These are phyloP conservation scores for Stigmatopora argus DNA, from an alignment of 2,113 vertebrate genomes.

Conservation along the genomic window DNA sequence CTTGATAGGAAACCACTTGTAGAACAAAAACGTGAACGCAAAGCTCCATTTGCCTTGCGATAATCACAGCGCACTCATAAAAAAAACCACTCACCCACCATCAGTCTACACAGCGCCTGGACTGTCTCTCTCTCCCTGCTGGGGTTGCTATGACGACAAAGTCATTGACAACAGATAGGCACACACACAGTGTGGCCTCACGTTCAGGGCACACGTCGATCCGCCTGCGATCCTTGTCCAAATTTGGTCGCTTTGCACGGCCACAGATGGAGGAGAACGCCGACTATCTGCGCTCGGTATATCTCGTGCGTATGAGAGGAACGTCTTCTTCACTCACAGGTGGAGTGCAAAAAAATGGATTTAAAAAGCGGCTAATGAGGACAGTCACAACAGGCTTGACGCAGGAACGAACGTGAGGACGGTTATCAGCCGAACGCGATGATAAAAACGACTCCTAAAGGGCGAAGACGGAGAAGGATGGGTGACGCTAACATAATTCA, in stretches of 20 bases:
- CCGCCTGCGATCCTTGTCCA: conserved; percentile 83
- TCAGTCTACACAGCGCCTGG: conserved; percentile 16
- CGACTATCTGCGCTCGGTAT: conserved; percentile 61
- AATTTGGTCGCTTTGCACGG: conserved; percentile 79
- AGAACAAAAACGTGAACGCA: background rate
- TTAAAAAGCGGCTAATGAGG: no score
- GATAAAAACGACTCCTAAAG: no score
- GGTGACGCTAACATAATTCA: background rate
- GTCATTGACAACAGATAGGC: conserved; percentile 48
- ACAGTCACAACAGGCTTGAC: no score
- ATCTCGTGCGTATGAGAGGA: conserved; percentile 51
- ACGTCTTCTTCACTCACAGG: conserved; percentile 35
- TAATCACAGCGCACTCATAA: conserved; percentile 2
- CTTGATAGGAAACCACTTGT: background rate
- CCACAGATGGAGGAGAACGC: conserved; percentile 68
- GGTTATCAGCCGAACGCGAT: background rate
- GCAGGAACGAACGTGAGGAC: background rate
- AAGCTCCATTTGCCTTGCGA: conserved; percentile 1
- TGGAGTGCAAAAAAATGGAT: background rate
- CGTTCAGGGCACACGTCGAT: conserved; percentile 81
- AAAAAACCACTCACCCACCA: conserved; percentile 7
- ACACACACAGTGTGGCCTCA: conserved; percentile 62
- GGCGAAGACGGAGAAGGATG: background rate
- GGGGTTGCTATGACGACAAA: conserved; percentile 63
- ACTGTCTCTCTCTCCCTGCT: conserved; percentile 26